Evolutionary conservation across 2,888 invertebrate species (phyloP).

Genomic region (Drosophila acutilabella): DNA sequence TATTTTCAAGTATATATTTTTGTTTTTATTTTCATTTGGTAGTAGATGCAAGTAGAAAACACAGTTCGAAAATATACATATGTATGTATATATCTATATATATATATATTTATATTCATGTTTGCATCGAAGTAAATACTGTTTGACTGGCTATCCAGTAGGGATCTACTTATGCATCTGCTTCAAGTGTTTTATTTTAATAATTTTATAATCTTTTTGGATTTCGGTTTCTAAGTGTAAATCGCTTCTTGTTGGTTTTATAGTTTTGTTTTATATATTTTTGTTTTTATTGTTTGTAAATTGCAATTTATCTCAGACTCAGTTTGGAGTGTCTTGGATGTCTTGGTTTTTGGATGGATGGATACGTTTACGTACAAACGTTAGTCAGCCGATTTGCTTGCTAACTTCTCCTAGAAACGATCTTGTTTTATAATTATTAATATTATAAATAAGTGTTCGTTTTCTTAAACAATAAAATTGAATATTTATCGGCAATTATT

Average conservation of each 20-base stretch:
- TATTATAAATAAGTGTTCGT: constrained; percentile 32
- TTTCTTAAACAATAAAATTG: constrained; percentile 72
- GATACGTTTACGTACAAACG: constrained; percentile 82
- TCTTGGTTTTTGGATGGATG: constrained; percentile 80
- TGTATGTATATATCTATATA: constrained; percentile 49
- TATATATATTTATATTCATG: constrained; percentile 41
- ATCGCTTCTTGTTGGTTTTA: constrained; percentile 63
- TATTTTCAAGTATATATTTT: constrained; percentile 73
- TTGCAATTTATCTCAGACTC: constrained; percentile 80
- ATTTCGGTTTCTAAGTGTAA: constrained; percentile 65
- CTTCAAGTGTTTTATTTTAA: constrained; percentile 12
- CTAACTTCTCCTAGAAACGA: constrained; percentile 16
- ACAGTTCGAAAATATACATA: constrained; percentile 79
- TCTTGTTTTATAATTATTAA: constrained; percentile 17
- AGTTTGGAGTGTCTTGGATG: constrained; percentile 78
- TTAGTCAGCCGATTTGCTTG: constrained; percentile 56
- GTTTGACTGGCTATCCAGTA: constrained; percentile 65
- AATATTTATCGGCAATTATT: constrained; percentile 72
- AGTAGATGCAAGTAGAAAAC: constrained; percentile 77
- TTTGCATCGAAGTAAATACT: constrained; percentile 46
- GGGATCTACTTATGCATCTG: constrained; percentile 29
- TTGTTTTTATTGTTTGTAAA: constrained; percentile 55
- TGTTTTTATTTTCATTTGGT: constrained; percentile 23
- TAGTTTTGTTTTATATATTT: constrained; percentile 14
- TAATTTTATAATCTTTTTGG: constrained; percentile 22